Conservation (phyloP, 2,888 invertebrate genomes). For the Spisula subtruncata region DNA sequence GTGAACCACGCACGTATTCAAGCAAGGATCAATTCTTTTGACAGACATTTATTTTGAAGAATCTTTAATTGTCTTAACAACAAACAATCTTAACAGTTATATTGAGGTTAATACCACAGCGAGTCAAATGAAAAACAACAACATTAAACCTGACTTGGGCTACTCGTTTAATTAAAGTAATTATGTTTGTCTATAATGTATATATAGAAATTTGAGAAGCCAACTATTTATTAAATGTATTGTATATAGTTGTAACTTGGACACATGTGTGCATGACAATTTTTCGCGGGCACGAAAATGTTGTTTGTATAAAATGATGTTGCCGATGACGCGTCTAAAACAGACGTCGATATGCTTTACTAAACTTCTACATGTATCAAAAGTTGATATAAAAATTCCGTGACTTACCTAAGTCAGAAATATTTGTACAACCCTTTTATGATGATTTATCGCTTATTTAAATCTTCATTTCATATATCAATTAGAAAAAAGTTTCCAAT, state of each 20-base stretch:
- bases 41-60: too few relatives aligned
- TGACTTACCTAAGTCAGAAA: too few relatives aligned
- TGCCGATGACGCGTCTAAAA: conserved; percentile 6
- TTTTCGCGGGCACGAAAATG: conserved; percentile 65
- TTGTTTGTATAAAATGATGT: conserved; percentile 32
- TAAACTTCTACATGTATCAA: not conserved
- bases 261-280: conserved; percentile 41
- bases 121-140: not conserved
- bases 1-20: too few relatives aligned
- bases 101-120: too few relatives aligned
- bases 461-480: too few relatives aligned
- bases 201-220: not conserved
- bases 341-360: not conserved
- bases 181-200: not conserved
- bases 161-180: not conserved
- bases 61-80: too few relatives aligned
- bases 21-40: too few relatives aligned
- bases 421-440: too few relatives aligned
- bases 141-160: not conserved
- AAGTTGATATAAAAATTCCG: not conserved
- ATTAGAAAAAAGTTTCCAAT: too few relatives aligned
- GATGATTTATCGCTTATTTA: too few relatives aligned
- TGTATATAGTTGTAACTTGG: conserved; percentile 37
- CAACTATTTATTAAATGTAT: conserved; percentile 15
- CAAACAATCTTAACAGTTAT: too few relatives aligned